Percentiles rank a stretch among this genome's conserved stretches.
phyloP scores from a whole-genome alignment of 23 tunicate genomes.

The Ciona savignyi region DNA sequence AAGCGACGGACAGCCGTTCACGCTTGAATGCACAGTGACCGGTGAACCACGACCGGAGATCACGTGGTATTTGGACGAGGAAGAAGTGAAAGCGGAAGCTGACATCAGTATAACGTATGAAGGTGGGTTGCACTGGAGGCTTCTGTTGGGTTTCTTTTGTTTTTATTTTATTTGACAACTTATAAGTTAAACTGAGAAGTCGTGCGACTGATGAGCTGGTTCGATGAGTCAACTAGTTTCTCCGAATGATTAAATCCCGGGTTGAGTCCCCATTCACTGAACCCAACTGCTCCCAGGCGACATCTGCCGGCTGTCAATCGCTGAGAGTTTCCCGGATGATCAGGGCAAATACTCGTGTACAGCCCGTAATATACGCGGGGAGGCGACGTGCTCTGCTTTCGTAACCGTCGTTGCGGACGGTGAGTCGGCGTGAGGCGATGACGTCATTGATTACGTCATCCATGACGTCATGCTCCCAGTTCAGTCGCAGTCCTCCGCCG shows the following conservation, averaged over 20 bases:
- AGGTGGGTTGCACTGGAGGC: constrained; percentile 50
- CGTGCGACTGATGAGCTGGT: too few species aligned
- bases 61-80: constrained; percentile 65
- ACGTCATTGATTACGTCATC: constrained; percentile 3
- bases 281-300: constrained; percentile 54
- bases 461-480: neutral
- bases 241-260: too few species aligned
- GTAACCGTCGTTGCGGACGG: constrained; percentile 78
- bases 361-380: constrained; percentile 69
- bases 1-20: constrained; percentile 62
- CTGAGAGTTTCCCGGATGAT: constrained; percentile 88
- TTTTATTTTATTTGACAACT: too few species aligned
- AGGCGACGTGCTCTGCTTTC: constrained; percentile 43
- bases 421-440: constrained; percentile 40
- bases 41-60: constrained; percentile 76
- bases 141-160: too few species aligned
- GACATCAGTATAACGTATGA: constrained; percentile 56
- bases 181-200: too few species aligned
- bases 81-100: constrained; percentile 67
- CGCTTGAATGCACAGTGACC: constrained; percentile 48
- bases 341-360: constrained; percentile 76
- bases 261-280: too few species aligned
- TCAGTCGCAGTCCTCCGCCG: constrained; percentile 2
- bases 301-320: constrained; percentile 37
- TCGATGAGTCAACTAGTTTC: too few species aligned